Base-by-base conservation (phyloP, 1,140 invertebrate genomes). In the Eriocheir sinensis region DNA sequence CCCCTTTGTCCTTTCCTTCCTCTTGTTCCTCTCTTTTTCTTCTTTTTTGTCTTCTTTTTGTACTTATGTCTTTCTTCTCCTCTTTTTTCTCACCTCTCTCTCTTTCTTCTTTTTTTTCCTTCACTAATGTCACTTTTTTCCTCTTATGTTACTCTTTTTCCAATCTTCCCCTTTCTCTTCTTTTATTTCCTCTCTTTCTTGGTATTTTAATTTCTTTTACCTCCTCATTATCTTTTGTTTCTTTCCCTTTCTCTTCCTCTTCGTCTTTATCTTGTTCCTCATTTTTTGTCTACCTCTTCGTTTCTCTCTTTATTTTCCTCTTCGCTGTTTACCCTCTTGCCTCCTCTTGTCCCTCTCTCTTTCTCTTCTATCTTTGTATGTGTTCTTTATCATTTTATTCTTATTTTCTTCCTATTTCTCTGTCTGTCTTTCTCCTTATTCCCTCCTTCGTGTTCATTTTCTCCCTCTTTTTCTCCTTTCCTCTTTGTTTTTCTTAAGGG, bases 271-370 rank as follows among this genome's bases (percentile, higher is more conserved):
- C n/a, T n/a, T n/a, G n/a, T 72, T 72, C 60, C n/a, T n/a, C n/a
- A 15, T 15, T 72, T 72, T 72, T n/a, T 15, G 60, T 72, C 60
- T 72, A 72, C 60, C 60, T n/a, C 12, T 72, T 72, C 60, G 12
- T n/a, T n/a, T n/a, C n/a, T 72, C n/a, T n/a, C 60, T 72, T 72
- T n/a, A 72, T 15, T n/a, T 72, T 72, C 60, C 60, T 72, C 60
- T 72, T 72, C 60, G 12, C 60, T 72, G 12, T n/a, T 72, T n/a
- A 15, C 60, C 60, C n/a, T 72, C 12, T n/a, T n/a, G 12, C 60
- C n/a, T n/a, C 60, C 60, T 15, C 12, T 72, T 72, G 60, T 72
- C 60, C 12, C 60, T n/a, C 12, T n/a, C 60, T n/a, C n/a, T 15
- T 15, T 72, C 12, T 72, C n/a, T n/a, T n/a, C n/a, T 72, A 15